Percentiles rank a stretch among this genome's conserved stretches.
Conservation (phyloP, 2,113 vertebrate species). For the Neotragus moschatus region DNA sequence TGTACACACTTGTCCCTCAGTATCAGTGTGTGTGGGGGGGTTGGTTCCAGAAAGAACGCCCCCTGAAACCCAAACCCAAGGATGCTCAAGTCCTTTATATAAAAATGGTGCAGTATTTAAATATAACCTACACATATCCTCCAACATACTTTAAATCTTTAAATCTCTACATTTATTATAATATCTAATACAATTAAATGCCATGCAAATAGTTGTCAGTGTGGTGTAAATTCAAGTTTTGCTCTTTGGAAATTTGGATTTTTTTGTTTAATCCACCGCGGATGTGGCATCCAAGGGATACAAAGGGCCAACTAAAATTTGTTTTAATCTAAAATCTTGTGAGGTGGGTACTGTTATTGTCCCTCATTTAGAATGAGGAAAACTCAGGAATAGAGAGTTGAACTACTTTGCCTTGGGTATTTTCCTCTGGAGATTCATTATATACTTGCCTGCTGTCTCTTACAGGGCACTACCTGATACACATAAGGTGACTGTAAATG, state of each 20-base stretch:
- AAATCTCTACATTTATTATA: background rate
- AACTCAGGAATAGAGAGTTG: background rate
- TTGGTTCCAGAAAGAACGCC: background rate
- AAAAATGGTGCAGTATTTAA: background rate
- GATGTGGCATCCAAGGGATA: background rate
- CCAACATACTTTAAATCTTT: background rate
- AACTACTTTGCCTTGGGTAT: background rate
- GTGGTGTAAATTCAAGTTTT: background rate
- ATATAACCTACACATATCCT: background rate
- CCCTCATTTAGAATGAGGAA: background rate
- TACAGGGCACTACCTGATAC: background rate
- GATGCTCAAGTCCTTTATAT: background rate
- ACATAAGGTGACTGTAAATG: background rate
- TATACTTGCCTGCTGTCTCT: background rate
- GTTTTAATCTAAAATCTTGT: background rate
- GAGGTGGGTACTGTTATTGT: background rate
- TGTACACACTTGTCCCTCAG: background rate
- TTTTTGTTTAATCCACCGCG: background rate
- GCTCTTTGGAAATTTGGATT: background rate
- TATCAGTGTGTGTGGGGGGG: background rate
- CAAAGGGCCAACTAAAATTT: background rate
- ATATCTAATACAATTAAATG: background rate
- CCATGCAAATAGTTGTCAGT: background rate
- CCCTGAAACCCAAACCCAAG: background rate
- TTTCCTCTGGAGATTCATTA: background rate